Evolutionary conservation across 2,113 vertebrate species (phyloP).

Genomic region (Hyperoodon ampullatus): DNA sequence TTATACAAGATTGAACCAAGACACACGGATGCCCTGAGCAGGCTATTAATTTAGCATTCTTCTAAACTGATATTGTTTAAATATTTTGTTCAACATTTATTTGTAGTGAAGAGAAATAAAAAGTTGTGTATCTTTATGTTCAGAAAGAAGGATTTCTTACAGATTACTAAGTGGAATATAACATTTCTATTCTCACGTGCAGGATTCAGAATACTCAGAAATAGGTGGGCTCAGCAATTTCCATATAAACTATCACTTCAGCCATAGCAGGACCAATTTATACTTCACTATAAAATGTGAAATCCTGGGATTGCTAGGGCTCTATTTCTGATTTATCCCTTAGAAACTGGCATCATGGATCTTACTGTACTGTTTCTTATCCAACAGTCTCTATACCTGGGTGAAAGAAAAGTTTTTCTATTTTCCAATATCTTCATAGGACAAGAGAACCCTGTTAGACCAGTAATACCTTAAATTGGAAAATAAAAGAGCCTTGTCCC

Average conservation of each 20-base stretch:
- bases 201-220: background rate
- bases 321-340: background rate
- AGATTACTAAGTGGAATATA: background rate
- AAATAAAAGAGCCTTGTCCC: background rate
- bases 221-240: background rate
- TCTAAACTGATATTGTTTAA: background rate
- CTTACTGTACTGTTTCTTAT: background rate
- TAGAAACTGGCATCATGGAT: background rate
- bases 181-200: background rate
- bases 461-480: background rate
- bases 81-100: constrained; percentile 3
- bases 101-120: background rate
- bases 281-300: background rate
- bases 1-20: background rate
- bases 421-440: background rate
- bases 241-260: background rate
- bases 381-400: background rate
- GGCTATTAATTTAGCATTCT: background rate
- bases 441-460: background rate
- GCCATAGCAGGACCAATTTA: background rate
- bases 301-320: background rate
- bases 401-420: background rate
- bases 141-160: background rate
- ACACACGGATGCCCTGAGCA: background rate
- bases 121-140: background rate